phyloP scores from a whole-genome alignment of 2,113 vertebrate genomes.

The Cavia aperea region DNA sequence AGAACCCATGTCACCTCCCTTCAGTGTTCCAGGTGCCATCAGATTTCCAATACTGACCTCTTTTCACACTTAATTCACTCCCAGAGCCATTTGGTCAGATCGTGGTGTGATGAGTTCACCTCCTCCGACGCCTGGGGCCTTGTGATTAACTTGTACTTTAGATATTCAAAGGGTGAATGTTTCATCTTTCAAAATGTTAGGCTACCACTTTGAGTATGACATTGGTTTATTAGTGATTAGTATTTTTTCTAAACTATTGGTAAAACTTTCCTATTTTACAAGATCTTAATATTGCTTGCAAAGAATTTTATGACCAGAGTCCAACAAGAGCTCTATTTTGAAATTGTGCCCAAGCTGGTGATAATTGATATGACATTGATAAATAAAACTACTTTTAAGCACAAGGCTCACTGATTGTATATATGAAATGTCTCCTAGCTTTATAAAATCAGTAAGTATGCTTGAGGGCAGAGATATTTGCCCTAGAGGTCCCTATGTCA shows the following conservation, averaged over 20 bases:
- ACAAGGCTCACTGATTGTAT: constrained; percentile 43
- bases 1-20: background rate
- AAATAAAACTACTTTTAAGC: constrained; percentile 63
- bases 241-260: constrained; percentile 56
- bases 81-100: constrained; percentile 8
- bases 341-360: constrained; percentile 44
- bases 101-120: background rate
- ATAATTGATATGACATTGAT: constrained; percentile 47
- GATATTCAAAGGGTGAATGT: background rate
- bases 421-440: constrained; percentile 32
- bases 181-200: constrained; percentile 38
- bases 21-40: background rate
- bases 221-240: constrained; percentile 43
- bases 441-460: background rate
- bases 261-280: constrained; percentile 47
- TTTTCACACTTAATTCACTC: constrained; percentile 1
- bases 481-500: background rate
- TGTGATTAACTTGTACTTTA: background rate
- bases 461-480: background rate
- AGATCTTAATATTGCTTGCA: constrained; percentile 50
- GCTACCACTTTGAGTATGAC: constrained; percentile 30
- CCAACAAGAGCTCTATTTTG: constrained; percentile 49
- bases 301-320: constrained; percentile 47
- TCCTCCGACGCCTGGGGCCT: background rate
- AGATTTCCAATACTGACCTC: constrained; percentile 10